These are phyloP conservation scores for Rhamnusium bicolor DNA, from an alignment of 2,888 invertebrate genomes.

Conservation along the genomic window DNA sequence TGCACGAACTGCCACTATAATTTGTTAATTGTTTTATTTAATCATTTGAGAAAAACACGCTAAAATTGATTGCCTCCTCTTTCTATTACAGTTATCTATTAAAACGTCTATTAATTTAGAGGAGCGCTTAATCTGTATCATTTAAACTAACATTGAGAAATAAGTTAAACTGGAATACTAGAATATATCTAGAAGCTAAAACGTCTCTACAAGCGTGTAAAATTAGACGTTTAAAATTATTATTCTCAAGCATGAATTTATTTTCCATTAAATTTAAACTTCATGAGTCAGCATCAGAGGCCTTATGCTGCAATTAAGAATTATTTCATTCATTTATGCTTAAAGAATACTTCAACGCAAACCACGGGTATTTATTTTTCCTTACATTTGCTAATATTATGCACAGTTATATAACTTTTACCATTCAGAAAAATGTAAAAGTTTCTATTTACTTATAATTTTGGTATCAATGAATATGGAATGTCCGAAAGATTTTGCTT, in stretches of 20 bases:
- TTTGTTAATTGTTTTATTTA: not conserved
- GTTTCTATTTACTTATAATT: not conserved
- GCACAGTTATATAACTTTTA: not conserved
- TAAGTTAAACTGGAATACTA: not conserved
- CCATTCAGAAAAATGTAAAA: not conserved
- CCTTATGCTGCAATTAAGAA: not conserved
- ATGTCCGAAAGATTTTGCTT: too few species aligned
- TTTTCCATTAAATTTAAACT: slow-evolving; percentile 6
- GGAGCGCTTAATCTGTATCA: not conserved
- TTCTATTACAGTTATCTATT: not conserved
- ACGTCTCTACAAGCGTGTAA: not conserved
- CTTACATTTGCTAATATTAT: not conserved
- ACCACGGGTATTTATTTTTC: not conserved
- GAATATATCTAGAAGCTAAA: not conserved
- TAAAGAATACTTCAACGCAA: not conserved
- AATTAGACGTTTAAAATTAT: slow-evolving; percentile 6
- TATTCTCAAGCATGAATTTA: slow-evolving; percentile 1
- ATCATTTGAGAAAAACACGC: not conserved
- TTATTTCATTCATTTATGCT: not conserved
- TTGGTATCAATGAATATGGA: too few species aligned
- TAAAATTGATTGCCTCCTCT: not conserved
- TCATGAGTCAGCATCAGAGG: not conserved
- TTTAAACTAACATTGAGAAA: not conserved
- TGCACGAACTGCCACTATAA: too few species aligned
- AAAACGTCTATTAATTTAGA: not conserved